phyloP scores from a whole-genome alignment of 1,140 invertebrate genomes.

The Mesaphorura yosii region DNA sequence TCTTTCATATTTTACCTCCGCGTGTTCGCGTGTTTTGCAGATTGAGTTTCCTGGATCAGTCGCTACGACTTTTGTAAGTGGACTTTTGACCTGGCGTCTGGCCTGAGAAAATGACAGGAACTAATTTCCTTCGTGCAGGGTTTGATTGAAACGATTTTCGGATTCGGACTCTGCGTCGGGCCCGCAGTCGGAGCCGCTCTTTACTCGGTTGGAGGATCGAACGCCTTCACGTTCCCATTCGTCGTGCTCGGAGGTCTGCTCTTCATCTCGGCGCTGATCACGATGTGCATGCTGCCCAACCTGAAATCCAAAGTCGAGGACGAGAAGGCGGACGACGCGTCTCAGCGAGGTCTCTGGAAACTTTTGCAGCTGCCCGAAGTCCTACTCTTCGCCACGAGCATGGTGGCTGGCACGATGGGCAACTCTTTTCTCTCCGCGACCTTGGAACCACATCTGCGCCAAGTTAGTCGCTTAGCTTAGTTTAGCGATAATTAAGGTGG shows the following conservation, averaged over 20 bases:
- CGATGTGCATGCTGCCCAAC: slow-evolving; percentile 34
- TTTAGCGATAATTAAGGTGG: slow-evolving; percentile 39
- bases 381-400: slow-evolving; percentile 51
- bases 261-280: slow-evolving; percentile 39
- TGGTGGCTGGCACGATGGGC: slow-evolving; percentile 60
- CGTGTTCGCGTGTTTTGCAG: too few relatives aligned
- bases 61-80: slow-evolving; percentile 54
- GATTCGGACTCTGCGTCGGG: slow-evolving; percentile 41
- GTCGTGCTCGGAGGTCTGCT: slow-evolving; percentile 45
- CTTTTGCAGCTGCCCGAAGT: slow-evolving; percentile 57
- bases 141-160: slow-evolving; percentile 6
- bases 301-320: slow-evolving; percentile 61
- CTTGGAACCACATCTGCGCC: slow-evolving; percentile 65
- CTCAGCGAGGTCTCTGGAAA: slow-evolving; percentile 33
- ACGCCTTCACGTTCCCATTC: slow-evolving; percentile 39
- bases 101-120: neutral
- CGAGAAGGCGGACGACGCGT: slow-evolving; percentile 49
- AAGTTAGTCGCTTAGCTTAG: slow-evolving; percentile 60
- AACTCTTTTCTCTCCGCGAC: slow-evolving; percentile 59
- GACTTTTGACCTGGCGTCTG: neutral
- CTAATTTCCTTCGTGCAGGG: slow-evolving; percentile 32
- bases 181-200: slow-evolving; percentile 71
- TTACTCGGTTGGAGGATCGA: slow-evolving; percentile 44
- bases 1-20: too few relatives aligned
- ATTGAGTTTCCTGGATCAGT: slow-evolving; percentile 83